A percentile compares a stretch with the other conserved stretches of the same genome.
phyloP scores from a whole-genome alignment of 2,113 vertebrate species.

The Lepus timidus region DNA sequence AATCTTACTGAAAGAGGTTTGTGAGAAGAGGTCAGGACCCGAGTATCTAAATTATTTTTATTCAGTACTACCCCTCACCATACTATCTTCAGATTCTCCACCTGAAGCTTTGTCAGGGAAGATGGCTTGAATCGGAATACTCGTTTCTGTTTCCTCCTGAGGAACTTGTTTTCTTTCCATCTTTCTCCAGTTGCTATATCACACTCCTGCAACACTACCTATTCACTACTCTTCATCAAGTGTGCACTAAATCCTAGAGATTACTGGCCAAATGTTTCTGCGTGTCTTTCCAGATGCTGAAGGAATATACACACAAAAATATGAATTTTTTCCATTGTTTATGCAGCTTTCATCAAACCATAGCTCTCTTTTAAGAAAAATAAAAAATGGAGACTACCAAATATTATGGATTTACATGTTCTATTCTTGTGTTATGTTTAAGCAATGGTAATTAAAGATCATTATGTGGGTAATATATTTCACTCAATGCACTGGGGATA shows the following conservation, averaged over 20 bases:
- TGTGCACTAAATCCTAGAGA: background rate
- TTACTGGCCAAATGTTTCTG: background rate
- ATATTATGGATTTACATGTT: background rate
- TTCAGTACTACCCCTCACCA: background rate
- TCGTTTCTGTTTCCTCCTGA: background rate
- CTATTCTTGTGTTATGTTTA: conserved; percentile 16
- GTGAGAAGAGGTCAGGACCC: background rate
- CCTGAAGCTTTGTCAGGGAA: background rate
- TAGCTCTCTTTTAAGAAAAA: background rate
- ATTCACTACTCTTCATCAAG: background rate
- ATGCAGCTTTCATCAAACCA: background rate
- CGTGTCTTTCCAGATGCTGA: background rate
- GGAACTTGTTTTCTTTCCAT: background rate
- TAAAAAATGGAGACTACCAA: background rate
- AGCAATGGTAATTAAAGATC: conserved; percentile 38
- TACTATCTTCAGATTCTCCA: background rate
- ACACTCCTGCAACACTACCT: background rate
- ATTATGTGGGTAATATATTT: conserved; percentile 42
- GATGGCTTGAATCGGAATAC: background rate
- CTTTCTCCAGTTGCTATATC: background rate
- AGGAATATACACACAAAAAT: background rate
- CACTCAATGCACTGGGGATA: background rate
- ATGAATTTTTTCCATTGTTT: background rate
- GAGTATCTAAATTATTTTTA: background rate
- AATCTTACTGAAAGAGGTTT: background rate